A percentile compares a stretch with the other conserved stretches of the same genome.
These are phyloP conservation scores for Eurystomus glaucurus DNA, from an alignment of 2,797 vertebrate genomes.

Conservation along the genomic window DNA sequence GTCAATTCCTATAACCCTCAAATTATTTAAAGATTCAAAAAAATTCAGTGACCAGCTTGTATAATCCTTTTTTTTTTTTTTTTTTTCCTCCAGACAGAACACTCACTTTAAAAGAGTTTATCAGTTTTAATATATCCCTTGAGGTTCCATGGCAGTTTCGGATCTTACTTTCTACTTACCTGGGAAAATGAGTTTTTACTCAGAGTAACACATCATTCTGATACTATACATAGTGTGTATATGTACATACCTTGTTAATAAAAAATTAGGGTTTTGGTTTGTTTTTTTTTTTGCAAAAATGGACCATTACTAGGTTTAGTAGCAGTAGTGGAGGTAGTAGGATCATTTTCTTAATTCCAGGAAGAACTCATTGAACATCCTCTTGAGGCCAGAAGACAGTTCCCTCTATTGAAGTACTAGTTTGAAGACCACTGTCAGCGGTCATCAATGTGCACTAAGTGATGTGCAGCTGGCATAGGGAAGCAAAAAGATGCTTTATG, in stretches of 20 bases:
- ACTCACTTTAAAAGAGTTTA: neutral
- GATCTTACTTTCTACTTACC: neutral
- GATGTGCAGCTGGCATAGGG: neutral
- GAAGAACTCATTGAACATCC: neutral
- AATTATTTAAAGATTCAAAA: neutral
- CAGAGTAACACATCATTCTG: neutral
- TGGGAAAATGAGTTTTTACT: neutral
- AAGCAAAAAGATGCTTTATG: neutral
- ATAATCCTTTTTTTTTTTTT: neutral
- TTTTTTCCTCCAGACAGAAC: neutral
- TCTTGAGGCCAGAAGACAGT: neutral
- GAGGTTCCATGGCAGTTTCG: neutral
- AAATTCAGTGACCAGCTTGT: neutral
- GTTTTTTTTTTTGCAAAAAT: neutral
- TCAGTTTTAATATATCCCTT: neutral
- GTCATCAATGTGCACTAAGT: neutral
- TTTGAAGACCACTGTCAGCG: neutral
- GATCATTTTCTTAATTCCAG: neutral
- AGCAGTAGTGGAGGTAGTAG: neutral
- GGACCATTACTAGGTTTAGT: neutral
- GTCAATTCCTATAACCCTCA: fast-evolving
- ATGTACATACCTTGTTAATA: fast-evolving
- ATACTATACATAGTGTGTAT: neutral
- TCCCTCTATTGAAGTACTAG: neutral
- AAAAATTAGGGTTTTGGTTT: neutral